Conservation (phyloP, 2,113 vertebrate genomes). For the Megaleporinus macrocephalus region DNA sequence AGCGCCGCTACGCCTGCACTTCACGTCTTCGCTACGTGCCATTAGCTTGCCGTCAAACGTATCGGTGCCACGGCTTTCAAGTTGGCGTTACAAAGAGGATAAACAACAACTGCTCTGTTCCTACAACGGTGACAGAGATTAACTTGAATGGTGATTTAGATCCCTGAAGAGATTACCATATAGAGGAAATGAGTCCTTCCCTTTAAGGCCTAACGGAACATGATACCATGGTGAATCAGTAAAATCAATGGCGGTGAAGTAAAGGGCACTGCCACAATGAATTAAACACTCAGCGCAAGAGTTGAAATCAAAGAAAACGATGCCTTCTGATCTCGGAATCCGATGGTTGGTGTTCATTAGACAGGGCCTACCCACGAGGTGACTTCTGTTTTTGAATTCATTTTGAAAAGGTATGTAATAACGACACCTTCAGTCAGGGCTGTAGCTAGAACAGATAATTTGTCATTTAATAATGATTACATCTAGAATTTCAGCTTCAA, state of each 20-base stretch:
- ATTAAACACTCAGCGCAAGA: background rate
- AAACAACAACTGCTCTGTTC: background rate
- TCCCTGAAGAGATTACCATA: background rate
- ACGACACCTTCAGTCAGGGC: no score
- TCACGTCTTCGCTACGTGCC: background rate
- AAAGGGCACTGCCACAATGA: background rate
- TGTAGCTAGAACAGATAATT: no score
- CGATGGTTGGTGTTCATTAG: background rate
- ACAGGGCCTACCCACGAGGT: background rate
- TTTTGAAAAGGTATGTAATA: background rate
- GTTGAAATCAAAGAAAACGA: background rate
- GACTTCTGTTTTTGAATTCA: background rate
- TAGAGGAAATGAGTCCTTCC: background rate
- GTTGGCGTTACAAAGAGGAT: background rate
- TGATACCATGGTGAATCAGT: background rate
- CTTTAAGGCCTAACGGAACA: slow-evolving; percentile 8
- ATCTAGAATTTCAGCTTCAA: background rate
- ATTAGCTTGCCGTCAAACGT: slow-evolving; percentile 15
- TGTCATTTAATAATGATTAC: background rate
- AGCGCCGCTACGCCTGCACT: slow-evolving; percentile 40
- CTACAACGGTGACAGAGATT: no score
- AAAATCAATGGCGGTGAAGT: background rate
- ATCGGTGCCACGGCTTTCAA: slow-evolving; percentile 2
- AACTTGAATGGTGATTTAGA: background rate
- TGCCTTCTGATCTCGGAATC: background rate